A percentile compares a stretch with the other conserved stretches of the same genome.
Conservation (phyloP, 2,113 vertebrate species). For the Tragelaphus strepsiceros region DNA sequence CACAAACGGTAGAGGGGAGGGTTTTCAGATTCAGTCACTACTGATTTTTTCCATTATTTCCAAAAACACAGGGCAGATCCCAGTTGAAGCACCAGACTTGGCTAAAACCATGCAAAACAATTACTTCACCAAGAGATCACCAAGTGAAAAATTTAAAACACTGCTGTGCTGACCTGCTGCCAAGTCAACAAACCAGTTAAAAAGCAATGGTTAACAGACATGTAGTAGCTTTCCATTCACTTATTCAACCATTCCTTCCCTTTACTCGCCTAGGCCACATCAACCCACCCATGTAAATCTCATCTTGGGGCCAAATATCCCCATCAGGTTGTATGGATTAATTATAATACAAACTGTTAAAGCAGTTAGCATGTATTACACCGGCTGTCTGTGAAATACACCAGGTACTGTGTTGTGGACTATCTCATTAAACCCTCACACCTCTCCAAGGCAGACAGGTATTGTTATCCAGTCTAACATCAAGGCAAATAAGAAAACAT, state of each 20-base stretch:
- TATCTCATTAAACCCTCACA: background rate
- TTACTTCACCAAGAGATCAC: background rate
- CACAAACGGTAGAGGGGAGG: too few species aligned
- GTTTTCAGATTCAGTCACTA: background rate
- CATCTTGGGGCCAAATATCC: background rate
- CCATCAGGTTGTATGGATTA: background rate
- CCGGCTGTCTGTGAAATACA: background rate
- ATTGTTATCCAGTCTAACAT: background rate
- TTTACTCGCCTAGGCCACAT: background rate
- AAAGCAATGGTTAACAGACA: background rate
- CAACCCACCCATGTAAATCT: background rate
- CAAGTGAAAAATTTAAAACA: background rate
- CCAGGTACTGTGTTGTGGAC: too few species aligned
- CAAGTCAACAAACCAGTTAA: background rate
- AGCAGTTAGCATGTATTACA: background rate
- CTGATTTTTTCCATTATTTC: constrained; percentile 6
- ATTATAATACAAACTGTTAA: background rate
- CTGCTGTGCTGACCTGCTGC: background rate
- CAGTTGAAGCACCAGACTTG: background rate
- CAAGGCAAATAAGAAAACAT: background rate
- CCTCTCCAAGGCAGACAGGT: background rate
- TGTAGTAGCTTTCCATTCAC: background rate
- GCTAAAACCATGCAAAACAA: constrained; percentile 27
- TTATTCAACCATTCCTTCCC: background rate
- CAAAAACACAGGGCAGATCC: background rate